Conservation (phyloP, 2,113 vertebrate genomes). For the Ceratotherium simum region DNA sequence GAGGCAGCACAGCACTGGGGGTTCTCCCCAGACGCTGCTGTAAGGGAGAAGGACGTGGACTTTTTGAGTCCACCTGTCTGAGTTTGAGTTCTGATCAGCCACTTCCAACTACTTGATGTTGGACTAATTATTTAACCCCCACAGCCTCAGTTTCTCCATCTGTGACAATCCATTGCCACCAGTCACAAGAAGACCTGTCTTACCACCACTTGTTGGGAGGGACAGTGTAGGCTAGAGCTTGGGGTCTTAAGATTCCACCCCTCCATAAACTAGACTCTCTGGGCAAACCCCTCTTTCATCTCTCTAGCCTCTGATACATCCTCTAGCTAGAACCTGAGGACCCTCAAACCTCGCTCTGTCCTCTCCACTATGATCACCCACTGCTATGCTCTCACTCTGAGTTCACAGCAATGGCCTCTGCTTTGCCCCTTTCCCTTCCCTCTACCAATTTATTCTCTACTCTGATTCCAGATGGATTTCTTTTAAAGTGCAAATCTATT, state of each 20-base stretch:
- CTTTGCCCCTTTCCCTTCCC: background rate
- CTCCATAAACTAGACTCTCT: background rate
- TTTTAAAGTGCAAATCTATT: slow-evolving; percentile 81
- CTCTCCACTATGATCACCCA: background rate
- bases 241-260: background rate
- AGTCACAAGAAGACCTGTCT: background rate
- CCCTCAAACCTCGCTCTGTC: too few species aligned
- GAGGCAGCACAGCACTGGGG: too few species aligned
- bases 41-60: rapidly evolving
- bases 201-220: background rate
- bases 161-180: background rate
- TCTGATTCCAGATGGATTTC: slow-evolving; percentile 76
- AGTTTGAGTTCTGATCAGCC: background rate
- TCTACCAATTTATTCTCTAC: slow-evolving; percentile 50
- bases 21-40: background rate
- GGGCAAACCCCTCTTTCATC: background rate
- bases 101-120: background rate
- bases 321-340: background rate
- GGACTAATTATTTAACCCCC: background rate
- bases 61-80: background rate
- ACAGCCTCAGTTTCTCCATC: background rate
- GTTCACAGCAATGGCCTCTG: background rate
- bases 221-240: background rate
- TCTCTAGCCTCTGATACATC: background rate
- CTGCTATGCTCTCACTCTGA: background rate